A percentile compares a stretch with the other conserved stretches of the same genome.
phyloP scores from a whole-genome alignment of 2,113 vertebrate genomes.

The Columbina picui region DNA sequence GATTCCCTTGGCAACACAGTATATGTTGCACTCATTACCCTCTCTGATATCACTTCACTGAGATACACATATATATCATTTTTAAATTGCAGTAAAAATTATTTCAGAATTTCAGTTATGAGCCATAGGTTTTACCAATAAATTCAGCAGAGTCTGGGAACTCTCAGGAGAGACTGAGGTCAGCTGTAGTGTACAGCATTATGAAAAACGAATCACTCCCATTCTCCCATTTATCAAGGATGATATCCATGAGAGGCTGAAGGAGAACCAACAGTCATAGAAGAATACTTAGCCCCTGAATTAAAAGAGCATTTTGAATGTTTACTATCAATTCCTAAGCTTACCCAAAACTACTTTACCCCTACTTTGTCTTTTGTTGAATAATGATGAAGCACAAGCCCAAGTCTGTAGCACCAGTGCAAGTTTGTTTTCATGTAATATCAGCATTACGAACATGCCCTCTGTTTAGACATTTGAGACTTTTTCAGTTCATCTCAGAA shows the following conservation, averaged over 20 bases:
- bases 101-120: constrained; percentile 1
- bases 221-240: constrained; percentile 24
- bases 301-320: not conserved
- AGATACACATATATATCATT: not conserved
- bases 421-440: not conserved
- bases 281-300: not conserved
- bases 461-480: not conserved
- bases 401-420: not conserved
- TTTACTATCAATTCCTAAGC: not conserved
- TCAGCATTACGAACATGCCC: not conserved
- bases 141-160: constrained; percentile 39
- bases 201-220: constrained; percentile 46
- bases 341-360: not conserved
- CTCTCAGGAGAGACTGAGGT: constrained; percentile 53
- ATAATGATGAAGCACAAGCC: not conserved
- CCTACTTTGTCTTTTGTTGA: not conserved
- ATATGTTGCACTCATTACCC: not conserved
- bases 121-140: not conserved
- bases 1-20: not conserved
- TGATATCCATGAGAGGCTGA: constrained; percentile 4
- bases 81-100: not conserved
- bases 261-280: not conserved
- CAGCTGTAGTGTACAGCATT: constrained; percentile 13
- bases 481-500: not conserved
- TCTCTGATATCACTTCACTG: not conserved